A percentile compares a stretch with the other conserved stretches of the same genome.
Evolutionary conservation across 2,888 invertebrate species (phyloP).

Genomic region (Drosophila siamana): DNA sequence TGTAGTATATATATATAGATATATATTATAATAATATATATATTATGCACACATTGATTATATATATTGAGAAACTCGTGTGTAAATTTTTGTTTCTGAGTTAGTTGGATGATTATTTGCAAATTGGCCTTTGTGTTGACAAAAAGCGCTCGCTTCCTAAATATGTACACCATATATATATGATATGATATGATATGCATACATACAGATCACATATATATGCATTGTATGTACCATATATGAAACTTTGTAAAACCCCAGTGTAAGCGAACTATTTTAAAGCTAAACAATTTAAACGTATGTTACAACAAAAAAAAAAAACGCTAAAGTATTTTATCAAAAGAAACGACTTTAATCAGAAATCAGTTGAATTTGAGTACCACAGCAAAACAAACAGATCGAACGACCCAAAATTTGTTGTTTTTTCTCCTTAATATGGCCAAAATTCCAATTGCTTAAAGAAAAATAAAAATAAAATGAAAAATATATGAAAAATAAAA

Average conservation of each 20-base stretch:
- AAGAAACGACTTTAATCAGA: conserved; percentile 74
- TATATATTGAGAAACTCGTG: conserved; percentile 65
- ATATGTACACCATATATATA: conserved; percentile 27
- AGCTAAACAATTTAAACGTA: conserved; percentile 40
- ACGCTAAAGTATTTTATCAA: conserved; percentile 17
- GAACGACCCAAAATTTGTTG: conserved; percentile 35
- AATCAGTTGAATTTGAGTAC: conserved; percentile 72
- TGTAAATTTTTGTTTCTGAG: conserved; percentile 82
- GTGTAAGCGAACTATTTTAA: conserved; percentile 56
- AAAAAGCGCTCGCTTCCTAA: conserved; percentile 85
- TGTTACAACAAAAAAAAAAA: no score
- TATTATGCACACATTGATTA: conserved; percentile 32
- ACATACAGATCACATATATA: conserved; percentile 20
- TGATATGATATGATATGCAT: conserved; percentile 13
- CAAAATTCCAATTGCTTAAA: conserved; percentile 44
- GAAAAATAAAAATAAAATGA: conserved; percentile 19
- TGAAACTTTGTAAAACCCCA: conserved; percentile 48
- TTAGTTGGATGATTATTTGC: conserved; percentile 86
- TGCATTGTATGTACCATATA: conserved; percentile 22
- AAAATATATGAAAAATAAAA: conserved; percentile 25
- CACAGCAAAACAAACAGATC: conserved; percentile 42
- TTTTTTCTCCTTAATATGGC: conserved; percentile 50
- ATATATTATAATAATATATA: conserved; percentile 11
- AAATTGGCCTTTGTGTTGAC: conserved; percentile 86
- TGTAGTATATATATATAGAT: conserved; percentile 18